Conservation (phyloP, 2,797 vertebrate species). For the Amblyopsis hoosieri region DNA sequence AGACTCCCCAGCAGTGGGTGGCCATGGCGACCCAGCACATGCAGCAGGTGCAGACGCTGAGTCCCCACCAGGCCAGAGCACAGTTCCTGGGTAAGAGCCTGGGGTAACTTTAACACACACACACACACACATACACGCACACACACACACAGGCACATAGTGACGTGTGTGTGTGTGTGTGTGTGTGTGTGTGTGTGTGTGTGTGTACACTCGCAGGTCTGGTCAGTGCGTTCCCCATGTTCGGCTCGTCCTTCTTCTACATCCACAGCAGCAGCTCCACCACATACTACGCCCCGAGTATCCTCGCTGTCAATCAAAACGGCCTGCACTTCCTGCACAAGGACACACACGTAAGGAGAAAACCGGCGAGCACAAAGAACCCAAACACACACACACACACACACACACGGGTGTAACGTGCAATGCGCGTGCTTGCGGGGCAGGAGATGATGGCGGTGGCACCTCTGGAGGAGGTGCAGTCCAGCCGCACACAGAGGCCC, state of each 20-base stretch:
- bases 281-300: constrained; percentile 86
- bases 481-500: constrained; percentile 88
- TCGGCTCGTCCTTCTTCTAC: constrained; percentile 98
- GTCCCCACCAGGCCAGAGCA: constrained; percentile 89
- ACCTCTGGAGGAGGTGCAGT: constrained; percentile 90
- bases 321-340: constrained; percentile 95
- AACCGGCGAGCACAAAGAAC: too few relatives aligned
- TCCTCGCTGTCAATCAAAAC: constrained; percentile 92
- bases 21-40: constrained; percentile 87
- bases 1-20: constrained; percentile 87
- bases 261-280: constrained; percentile 94
- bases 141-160: too few relatives aligned
- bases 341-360: constrained; percentile 85
- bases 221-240: constrained; percentile 92
- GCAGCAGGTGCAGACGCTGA: constrained; percentile 88
- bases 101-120: constrained; percentile 29
- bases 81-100: constrained; percentile 88
- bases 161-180: constrained; percentile 2
- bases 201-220: constrained; percentile 78
- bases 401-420: not conserved
- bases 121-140: not conserved
- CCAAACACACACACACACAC: constrained; percentile 1
- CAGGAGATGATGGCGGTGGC: constrained; percentile 87
- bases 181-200: constrained; percentile 1
- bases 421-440: constrained; percentile 26